Percentiles rank a stretch among this genome's conserved stretches.
phyloP scores from a whole-genome alignment of 2,797 vertebrate species.

The Micrastur ruficollis region DNA sequence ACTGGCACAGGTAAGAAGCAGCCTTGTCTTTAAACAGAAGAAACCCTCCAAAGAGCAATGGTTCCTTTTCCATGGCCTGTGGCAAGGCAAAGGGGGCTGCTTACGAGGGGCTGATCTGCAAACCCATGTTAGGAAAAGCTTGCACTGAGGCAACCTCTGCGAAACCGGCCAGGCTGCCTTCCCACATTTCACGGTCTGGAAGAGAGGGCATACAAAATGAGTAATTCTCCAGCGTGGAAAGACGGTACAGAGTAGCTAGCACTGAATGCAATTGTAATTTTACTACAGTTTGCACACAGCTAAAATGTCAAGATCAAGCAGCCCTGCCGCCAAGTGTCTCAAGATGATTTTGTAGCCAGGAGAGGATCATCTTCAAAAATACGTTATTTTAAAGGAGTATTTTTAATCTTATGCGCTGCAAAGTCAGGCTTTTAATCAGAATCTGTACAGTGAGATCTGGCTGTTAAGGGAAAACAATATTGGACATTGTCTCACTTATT shows the following conservation, averaged over 20 bases:
- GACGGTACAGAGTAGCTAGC: background rate
- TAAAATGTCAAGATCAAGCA: background rate
- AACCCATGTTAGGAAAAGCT: background rate
- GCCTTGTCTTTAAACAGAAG: constrained; percentile 21
- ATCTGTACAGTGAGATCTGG: background rate
- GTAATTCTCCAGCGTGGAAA: background rate
- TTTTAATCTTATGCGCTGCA: background rate
- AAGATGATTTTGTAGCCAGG: constrained; percentile 1
- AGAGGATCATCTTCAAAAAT: constrained; percentile 2
- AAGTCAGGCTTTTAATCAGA: constrained; percentile 26
- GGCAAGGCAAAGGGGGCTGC: background rate
- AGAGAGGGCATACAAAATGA: background rate
- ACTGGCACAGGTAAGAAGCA: constrained; percentile 51
- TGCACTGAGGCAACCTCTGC: background rate
- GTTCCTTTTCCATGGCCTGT: background rate
- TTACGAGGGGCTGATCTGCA: background rate
- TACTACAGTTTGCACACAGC: background rate
- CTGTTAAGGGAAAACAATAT: background rate
- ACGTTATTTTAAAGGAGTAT: background rate
- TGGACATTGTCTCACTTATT: constrained; percentile 19
- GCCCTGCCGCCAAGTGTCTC: background rate
- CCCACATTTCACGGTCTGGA: background rate
- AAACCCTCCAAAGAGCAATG: background rate
- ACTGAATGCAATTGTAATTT: background rate
- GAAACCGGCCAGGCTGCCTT: background rate